Percentiles rank a stretch among this genome's conserved stretches.
Evolutionary conservation across 2,113 vertebrate genomes (phyloP).

Genomic region (Gracilinanus agilis): DNA sequence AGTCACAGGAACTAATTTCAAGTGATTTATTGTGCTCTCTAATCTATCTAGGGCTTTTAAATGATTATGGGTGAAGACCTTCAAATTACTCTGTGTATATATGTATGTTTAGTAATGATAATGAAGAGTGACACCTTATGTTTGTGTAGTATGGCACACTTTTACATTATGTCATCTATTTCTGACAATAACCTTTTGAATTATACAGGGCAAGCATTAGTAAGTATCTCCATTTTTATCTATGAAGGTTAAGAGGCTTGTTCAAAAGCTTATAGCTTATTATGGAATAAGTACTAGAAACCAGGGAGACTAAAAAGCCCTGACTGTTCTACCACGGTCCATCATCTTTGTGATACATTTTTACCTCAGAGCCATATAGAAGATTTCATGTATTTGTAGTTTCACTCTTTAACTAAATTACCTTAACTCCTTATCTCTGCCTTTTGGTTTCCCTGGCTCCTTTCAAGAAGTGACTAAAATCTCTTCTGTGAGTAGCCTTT

Average conservation of each 20-base stretch:
- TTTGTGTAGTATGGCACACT: not conserved
- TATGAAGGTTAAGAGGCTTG: not conserved
- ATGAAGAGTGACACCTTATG: not conserved
- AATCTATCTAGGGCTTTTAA: not conserved
- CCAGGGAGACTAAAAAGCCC: not conserved
- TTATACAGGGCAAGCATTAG: not conserved
- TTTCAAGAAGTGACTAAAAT: not conserved
- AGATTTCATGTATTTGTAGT: not conserved
- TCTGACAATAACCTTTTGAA: not conserved
- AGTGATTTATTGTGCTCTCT: not conserved
- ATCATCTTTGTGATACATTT: not conserved
- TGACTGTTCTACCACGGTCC: not conserved
- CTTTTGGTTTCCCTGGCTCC: not conserved
- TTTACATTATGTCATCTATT: not conserved
- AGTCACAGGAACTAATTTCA: not conserved
- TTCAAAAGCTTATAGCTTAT: not conserved
- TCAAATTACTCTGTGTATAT: not conserved
- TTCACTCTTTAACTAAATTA: not conserved
- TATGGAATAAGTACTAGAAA: not conserved
- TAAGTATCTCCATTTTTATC: not conserved
- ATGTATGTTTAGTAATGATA: not conserved
- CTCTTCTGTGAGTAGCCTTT: not conserved
- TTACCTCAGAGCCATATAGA: not conserved
- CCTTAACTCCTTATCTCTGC: not conserved
- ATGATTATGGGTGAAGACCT: not conserved